Evolutionary conservation across 2,888 invertebrate genomes (phyloP), one percentile per base, ranked within the genome.

Genomic region (Hedya salicella): DNA sequence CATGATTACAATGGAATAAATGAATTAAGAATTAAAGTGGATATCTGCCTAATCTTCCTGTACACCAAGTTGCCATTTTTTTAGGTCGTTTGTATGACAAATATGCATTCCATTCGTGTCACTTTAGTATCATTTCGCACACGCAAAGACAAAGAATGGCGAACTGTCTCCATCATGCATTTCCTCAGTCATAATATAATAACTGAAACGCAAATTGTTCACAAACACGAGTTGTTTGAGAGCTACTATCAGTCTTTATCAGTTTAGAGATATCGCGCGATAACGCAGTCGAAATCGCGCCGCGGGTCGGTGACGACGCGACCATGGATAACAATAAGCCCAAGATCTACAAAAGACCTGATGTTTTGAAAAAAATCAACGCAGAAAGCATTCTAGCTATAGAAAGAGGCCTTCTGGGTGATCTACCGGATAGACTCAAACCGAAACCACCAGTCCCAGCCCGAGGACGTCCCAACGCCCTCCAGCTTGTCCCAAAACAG

Each of bases 401-500:
- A 57, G 92, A 92, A 72, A 75, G 91, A 21, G 90, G 91, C 16
- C 78, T 92, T 0, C 86, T 90, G 3, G 89, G 89, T 3, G 91
- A 90, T 53, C 71, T 92, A 11, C 87, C 91, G 1, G 83, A 86
- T 13, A 89, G 87, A 75, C 83, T 92, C 0, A 88, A 87, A 65
- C 88, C 90, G 21, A 82, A 75, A 68, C 71, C 82, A 14, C 72
- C 83, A 8, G 78, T 80, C 39, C 87, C 87, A 2, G 77, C 80
- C 14, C 72, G 87, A 71, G 85, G 85, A 50, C 83, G 88, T 75
- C 87, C 87, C 13, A 78, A 79, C 65, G 82, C 84, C 39, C 71
- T 91, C 8, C 54, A 78, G 62, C 85, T 89, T 63, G 85, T 93
- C 68, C 85, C 93, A 64, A 93, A 91, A 86, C 92, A 93, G 69